These are phyloP conservation scores for Limnephilus marmoratus DNA, from an alignment of 2,888 invertebrate genomes.

Conservation along the genomic window DNA sequence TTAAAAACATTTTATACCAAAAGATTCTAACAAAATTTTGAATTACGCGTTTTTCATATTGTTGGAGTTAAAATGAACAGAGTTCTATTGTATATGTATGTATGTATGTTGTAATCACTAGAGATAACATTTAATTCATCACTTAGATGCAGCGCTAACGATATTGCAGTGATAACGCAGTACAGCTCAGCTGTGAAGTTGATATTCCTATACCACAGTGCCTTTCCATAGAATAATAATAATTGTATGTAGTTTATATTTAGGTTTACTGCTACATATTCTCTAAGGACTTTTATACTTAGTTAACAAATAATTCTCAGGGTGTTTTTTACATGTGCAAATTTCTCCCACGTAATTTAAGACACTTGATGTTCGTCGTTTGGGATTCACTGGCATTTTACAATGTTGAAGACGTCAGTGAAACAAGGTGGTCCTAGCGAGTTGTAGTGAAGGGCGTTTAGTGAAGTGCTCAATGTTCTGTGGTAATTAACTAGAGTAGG, in stretches of 20 bases:
- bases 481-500: slow-evolving; percentile 19
- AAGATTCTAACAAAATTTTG: too few species aligned
- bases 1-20: too few species aligned
- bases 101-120: background rate
- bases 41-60: too few species aligned
- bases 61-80: too few species aligned
- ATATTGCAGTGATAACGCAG: slow-evolving; percentile 49
- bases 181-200: slow-evolving; percentile 58
- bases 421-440: background rate
- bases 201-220: slow-evolving; percentile 66
- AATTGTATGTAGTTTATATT: slow-evolving; percentile 48
- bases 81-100: background rate
- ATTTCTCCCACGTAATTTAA: slow-evolving; percentile 27
- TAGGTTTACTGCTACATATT: slow-evolving; percentile 33
- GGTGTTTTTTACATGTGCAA: slow-evolving; percentile 38
- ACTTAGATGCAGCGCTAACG: slow-evolving; percentile 11
- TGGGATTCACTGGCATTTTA: slow-evolving; percentile 43
- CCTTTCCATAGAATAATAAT: slow-evolving; percentile 64
- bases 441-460: background rate
- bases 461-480: slow-evolving; percentile 37
- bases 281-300: slow-evolving; percentile 31
- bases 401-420: slow-evolving; percentile 55
- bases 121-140: slow-evolving; percentile 18
- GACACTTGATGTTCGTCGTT: slow-evolving; percentile 18
- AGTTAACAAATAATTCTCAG: slow-evolving; percentile 49